Conservation (phyloP, 2,888 invertebrate species). For the Amiota mariae region DNA sequence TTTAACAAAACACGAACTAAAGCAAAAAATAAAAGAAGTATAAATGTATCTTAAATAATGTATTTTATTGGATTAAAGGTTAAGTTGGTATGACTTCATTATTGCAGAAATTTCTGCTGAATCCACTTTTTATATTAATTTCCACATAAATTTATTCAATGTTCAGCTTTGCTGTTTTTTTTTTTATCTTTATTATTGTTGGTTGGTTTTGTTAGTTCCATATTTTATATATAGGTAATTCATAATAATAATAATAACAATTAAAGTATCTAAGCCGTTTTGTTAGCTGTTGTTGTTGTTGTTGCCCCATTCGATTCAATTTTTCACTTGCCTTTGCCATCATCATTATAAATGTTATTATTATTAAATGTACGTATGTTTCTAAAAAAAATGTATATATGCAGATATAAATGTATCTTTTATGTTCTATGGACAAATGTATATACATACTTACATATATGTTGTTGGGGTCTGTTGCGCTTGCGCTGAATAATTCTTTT, state of each 20-base stretch:
- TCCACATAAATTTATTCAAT: background rate
- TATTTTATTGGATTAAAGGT: too few species aligned
- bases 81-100: too few species aligned
- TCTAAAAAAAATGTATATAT: too few species aligned
- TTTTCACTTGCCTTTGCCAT: background rate
- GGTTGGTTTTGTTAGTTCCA: background rate
- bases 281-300: background rate
- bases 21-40: background rate
- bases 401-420: slow-evolving; percentile 20
- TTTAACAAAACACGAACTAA: background rate
- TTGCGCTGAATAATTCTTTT: slow-evolving; percentile 21
- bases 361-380: background rate
- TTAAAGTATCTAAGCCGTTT: slow-evolving; percentile 1
- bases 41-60: too few species aligned
- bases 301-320: too few species aligned
- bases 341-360: background rate
- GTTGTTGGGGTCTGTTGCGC: slow-evolving; percentile 5
- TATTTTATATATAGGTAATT: too few species aligned
- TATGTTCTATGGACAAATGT: too few species aligned
- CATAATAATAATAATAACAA: background rate
- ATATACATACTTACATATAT: slow-evolving; percentile 38
- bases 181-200: background rate
- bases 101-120: background rate
- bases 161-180: background rate
- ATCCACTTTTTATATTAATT: background rate